phyloP scores from a whole-genome alignment of 2,113 vertebrate species.

The Delphinus delphis region DNA sequence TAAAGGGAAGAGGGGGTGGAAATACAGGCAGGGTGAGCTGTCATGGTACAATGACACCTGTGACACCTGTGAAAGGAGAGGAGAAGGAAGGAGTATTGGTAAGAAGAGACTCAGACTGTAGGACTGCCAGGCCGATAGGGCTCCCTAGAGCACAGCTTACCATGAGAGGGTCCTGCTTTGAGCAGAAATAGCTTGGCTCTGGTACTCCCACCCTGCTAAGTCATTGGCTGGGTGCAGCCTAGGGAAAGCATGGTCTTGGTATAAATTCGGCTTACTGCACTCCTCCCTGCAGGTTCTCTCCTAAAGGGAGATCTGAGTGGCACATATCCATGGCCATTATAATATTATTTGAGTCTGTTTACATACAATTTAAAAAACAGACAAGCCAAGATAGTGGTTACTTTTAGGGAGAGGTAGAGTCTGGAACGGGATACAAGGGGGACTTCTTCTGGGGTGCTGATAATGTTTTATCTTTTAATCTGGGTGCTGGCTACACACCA shows the following conservation, averaged over 20 bases:
- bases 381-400: neutral
- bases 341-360: neutral
- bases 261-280: neutral
- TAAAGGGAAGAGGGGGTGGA: neutral
- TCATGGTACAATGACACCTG: neutral
- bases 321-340: too few species aligned
- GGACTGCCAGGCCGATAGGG: neutral
- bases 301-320: neutral
- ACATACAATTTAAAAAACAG: neutral
- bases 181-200: neutral
- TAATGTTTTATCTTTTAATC: neutral
- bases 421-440: neutral
- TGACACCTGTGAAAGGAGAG: neutral
- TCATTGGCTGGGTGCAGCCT: neutral
- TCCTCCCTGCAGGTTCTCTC: neutral
- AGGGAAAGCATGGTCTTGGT: neutral
- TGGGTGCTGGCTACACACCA: neutral
- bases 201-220: neutral
- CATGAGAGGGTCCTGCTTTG: neutral
- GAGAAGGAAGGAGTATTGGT: neutral
- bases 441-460: neutral
- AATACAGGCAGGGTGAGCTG: neutral
- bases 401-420: neutral
- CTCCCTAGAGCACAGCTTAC: neutral
- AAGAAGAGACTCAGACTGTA: neutral